Base-by-base conservation (phyloP, 2,113 vertebrate genomes). In the Fukomys damarensis region DNA sequence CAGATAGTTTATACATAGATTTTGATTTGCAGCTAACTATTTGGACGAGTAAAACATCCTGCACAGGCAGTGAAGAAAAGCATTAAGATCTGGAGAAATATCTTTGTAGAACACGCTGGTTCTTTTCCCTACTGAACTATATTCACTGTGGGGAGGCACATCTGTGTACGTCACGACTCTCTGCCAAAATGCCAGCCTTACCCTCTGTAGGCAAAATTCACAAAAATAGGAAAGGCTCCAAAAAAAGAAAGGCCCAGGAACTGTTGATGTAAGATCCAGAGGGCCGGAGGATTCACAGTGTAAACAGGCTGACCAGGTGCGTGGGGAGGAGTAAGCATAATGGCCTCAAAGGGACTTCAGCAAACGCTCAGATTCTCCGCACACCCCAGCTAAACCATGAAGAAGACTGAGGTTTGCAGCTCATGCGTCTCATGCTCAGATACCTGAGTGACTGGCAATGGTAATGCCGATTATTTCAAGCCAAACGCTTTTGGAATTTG, bases 161-260 rank as follows among this genome's bases (percentile, higher is more conserved):
- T 93, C 58, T 35, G 30, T 61, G 56, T n/a, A 32, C 70, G 35
- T 80, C 35, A 52, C 12, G 35, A 82, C 35, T 41, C 68, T 96
- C 76, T 95, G 68, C 38, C 68, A 85, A 93, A 58, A 43, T 28
- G 38, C 81, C 93, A 94, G 2, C 65, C 32, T 49, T n/a, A 59
- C 20, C 12, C 12, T 90, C 43, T 92, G 52, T 35, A 96, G 19
- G 32, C 52, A 43, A 95, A 65, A 49, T 56, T 89, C 24, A 35
- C 35, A 38, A 77, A 91, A 86, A 61, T 38, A 49, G 20, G 59
- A 77, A 38, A 54, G 10, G 7, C 17, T 92, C 56, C 16, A 41
- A 26, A 63, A 63, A 79, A 80, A 13, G 2, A 32, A 94, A 82
- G n/a, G 16, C 8, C 63, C 5, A 13, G 13, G 52, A 26, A 82